Evolutionary conservation across 64 coral and sea anemone genomes (phyloP).

Genomic region (Exaiptasia diaphana): DNA sequence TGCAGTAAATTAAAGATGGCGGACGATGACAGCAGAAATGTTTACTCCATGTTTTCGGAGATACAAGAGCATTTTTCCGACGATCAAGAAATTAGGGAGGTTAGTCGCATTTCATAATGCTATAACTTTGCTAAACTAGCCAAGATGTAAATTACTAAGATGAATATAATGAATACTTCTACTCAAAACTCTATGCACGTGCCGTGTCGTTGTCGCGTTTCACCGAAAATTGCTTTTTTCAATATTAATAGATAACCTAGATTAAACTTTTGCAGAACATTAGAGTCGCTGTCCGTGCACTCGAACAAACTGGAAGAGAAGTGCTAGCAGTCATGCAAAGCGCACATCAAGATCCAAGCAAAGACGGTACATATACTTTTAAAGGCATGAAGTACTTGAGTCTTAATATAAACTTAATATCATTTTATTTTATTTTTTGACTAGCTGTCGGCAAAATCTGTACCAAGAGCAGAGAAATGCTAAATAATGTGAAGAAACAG

Average conservation of each 20-base stretch:
- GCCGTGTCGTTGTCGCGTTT: background rate
- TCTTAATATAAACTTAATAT: no score
- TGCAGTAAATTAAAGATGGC: slow-evolving; percentile 56
- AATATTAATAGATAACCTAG: background rate
- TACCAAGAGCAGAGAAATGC: slow-evolving; percentile 60
- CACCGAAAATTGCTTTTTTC: background rate
- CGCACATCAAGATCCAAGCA: slow-evolving; percentile 73
- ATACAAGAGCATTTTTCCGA: slow-evolving; percentile 65
- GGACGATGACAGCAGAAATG: background rate
- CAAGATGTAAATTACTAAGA: background rate
- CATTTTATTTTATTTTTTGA: background rate
- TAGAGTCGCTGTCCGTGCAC: slow-evolving; percentile 44
- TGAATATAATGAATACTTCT: background rate
- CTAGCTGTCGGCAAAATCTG: slow-evolving; percentile 36
- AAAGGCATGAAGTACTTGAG: no score
- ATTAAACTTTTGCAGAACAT: slow-evolving; percentile 50
- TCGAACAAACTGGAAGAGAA: slow-evolving; percentile 83
- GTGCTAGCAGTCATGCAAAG: slow-evolving; percentile 80
- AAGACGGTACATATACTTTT: slow-evolving; percentile 46
- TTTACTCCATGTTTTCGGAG: slow-evolving; percentile 47
- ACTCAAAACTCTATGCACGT: background rate
- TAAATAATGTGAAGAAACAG: slow-evolving; percentile 52
- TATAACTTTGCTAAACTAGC: background rate
- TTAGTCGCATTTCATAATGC: slow-evolving; percentile 2
- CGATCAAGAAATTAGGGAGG: slow-evolving; percentile 87